Percentiles rank a stretch among this genome's conserved stretches.
phyloP scores from a whole-genome alignment of 2,797 vertebrate genomes.

The Enteromius anoplus region DNA sequence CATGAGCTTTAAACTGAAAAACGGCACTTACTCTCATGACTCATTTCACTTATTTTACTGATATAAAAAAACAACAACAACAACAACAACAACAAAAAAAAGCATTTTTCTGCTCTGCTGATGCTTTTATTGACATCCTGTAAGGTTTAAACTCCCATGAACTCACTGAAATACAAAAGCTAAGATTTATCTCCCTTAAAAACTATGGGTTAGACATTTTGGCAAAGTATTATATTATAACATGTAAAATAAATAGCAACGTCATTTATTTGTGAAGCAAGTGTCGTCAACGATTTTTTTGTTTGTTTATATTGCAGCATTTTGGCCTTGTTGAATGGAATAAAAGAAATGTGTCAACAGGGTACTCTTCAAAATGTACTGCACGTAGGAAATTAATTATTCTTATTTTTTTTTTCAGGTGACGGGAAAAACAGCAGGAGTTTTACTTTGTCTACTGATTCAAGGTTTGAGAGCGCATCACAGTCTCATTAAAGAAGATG shows the following conservation, averaged over 20 bases:
- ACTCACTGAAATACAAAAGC: constrained; percentile 4
- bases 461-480: constrained; percentile 1
- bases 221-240: background rate
- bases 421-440: background rate
- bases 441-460: constrained; percentile 3
- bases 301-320: background rate
- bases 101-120: constrained; percentile 13
- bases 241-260: background rate
- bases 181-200: background rate
- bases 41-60: background rate
- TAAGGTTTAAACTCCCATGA: constrained; percentile 22
- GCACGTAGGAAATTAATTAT: background rate
- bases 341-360: background rate
- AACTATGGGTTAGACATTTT: background rate
- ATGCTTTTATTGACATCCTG: constrained; percentile 26
- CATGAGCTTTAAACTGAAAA: background rate
- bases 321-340: background rate
- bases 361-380: background rate
- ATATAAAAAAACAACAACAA: background rate
- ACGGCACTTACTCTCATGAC: background rate
- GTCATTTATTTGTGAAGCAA: background rate
- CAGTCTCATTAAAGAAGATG: constrained; percentile 22
- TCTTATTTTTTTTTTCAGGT: background rate
- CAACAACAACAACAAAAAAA: too few species aligned
- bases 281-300: background rate